phyloP scores from a whole-genome alignment of 1,140 invertebrate genomes.

The Temnothorax nylanderi region DNA sequence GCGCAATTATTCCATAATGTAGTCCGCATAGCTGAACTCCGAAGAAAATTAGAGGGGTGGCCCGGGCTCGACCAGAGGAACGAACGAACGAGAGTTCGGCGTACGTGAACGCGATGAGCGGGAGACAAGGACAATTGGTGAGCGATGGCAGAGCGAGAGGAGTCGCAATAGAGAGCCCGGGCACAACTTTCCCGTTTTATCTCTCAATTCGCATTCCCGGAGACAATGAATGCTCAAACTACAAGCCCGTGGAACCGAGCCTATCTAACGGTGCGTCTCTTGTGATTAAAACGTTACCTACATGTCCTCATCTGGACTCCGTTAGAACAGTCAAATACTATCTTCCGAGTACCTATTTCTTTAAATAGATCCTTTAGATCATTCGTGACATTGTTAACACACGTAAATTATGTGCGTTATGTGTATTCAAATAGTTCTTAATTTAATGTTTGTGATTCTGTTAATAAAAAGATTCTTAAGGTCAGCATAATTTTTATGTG shows the following conservation, averaged over 20 bases:
- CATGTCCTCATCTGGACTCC: slow-evolving; percentile 44
- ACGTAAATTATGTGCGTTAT: neutral
- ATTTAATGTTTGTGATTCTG: neutral
- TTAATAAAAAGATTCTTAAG: neutral
- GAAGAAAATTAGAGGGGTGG: slow-evolving; percentile 80
- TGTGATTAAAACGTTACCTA: slow-evolving; percentile 82
- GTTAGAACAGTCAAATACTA: slow-evolving; percentile 27
- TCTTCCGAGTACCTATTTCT: slow-evolving; percentile 66
- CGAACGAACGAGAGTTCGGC: slow-evolving; percentile 70
- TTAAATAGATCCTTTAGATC: slow-evolving; percentile 32
- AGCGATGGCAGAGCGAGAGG: slow-evolving; percentile 54
- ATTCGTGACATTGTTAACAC: neutral
- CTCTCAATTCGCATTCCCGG: slow-evolving; percentile 83
- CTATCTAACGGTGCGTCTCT: slow-evolving; percentile 78
- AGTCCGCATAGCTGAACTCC: slow-evolving; percentile 81
- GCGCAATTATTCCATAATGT: slow-evolving; percentile 82
- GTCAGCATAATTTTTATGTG: neutral
- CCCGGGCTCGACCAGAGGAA: slow-evolving; percentile 51
- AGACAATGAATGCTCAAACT: slow-evolving; percentile 82
- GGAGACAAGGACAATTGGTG: slow-evolving; percentile 58
- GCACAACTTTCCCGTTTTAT: slow-evolving; percentile 82
- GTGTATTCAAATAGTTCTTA: neutral
- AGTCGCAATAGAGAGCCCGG: slow-evolving; percentile 54
- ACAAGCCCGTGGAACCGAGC: slow-evolving; percentile 77
- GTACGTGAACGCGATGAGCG: slow-evolving; percentile 60